Evolutionary conservation across 2,797 vertebrate genomes (phyloP).

Genomic region (Leptoclinus maculatus): DNA sequence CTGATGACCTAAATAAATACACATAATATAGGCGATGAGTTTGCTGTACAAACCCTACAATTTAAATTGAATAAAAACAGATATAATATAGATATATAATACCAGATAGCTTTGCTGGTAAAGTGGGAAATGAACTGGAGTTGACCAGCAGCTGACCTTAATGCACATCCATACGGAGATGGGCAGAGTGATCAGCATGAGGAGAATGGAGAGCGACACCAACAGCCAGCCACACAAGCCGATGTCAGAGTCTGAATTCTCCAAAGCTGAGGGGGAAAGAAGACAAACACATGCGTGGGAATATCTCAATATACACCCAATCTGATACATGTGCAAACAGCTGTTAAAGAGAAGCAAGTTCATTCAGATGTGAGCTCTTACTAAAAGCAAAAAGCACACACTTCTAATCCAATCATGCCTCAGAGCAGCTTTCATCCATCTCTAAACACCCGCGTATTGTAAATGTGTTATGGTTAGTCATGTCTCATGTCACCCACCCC

Average conservation of each 20-base stretch:
- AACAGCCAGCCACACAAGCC: slow-evolving; percentile 91
- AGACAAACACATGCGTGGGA: neutral
- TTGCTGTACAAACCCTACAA: neutral
- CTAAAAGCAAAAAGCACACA: neutral
- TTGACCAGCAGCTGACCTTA: slow-evolving; percentile 85
- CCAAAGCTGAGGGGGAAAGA: slow-evolving; percentile 70
- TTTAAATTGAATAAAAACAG: neutral
- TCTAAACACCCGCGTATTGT: neutral
- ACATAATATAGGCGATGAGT: neutral
- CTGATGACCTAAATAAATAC: slow-evolving; percentile 1
- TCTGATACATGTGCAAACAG: neutral
- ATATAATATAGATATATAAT: too few species aligned
- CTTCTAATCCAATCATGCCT: neutral
- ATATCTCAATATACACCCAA: neutral
- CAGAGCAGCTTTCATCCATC: neutral
- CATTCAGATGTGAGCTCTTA: neutral
- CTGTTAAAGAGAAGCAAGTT: neutral
- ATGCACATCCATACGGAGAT: slow-evolving; percentile 96
- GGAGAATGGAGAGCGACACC: slow-evolving; percentile 85
- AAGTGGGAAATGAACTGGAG: neutral
- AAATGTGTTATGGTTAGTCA: neutral
- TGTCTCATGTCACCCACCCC: neutral
- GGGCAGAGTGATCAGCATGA: slow-evolving; percentile 89
- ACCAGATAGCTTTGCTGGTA: neutral
- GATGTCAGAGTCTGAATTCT: slow-evolving; percentile 60